A percentile compares a stretch with the other conserved stretches of the same genome.
These are phyloP conservation scores for Platycheirus rosarum DNA, from an alignment of 2,888 invertebrate genomes.

Conservation along the genomic window DNA sequence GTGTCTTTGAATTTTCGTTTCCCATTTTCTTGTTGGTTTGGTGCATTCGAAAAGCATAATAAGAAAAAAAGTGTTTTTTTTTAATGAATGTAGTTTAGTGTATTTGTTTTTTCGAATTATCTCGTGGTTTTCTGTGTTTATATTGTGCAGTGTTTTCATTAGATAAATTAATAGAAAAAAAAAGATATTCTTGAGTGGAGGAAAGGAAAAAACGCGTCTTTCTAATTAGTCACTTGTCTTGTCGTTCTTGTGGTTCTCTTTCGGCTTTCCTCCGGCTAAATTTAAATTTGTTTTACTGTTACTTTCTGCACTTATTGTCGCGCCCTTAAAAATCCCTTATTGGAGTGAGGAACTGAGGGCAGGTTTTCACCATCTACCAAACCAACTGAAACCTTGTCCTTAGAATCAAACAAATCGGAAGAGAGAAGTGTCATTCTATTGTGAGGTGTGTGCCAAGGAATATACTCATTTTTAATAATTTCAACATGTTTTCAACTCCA, in stretches of 20 bases:
- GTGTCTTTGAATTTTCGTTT: constrained; percentile 50
- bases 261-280: constrained; percentile 1
- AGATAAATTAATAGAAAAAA: constrained; percentile 37
- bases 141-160: constrained; percentile 52
- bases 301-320: constrained; percentile 53
- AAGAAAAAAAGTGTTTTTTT: constrained; percentile 42
- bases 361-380: constrained; percentile 1
- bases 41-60: constrained; percentile 55
- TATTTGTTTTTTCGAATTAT: constrained; percentile 45
- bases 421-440: constrained; percentile 29
- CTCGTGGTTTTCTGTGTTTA: constrained; percentile 46
- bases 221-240: constrained; percentile 54
- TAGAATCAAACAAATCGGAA: constrained; percentile 42
- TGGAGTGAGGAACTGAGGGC: constrained; percentile 33
- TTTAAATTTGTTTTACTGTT: constrained; percentile 2
- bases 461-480: constrained; percentile 39
- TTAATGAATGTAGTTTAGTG: constrained; percentile 42
- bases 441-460: constrained; percentile 40
- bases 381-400: too few relatives aligned
- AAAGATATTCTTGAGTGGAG: constrained; percentile 32
- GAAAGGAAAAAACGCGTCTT: constrained; percentile 41
- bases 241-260: constrained; percentile 42
- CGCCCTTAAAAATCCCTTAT: constrained; percentile 56
- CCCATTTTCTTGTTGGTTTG: constrained; percentile 43
- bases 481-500: constrained; percentile 61